These are phyloP conservation scores for Scolanthus callimorphus DNA, from an alignment of 92 coral and sea anemone genomes.

Conservation along the genomic window DNA sequence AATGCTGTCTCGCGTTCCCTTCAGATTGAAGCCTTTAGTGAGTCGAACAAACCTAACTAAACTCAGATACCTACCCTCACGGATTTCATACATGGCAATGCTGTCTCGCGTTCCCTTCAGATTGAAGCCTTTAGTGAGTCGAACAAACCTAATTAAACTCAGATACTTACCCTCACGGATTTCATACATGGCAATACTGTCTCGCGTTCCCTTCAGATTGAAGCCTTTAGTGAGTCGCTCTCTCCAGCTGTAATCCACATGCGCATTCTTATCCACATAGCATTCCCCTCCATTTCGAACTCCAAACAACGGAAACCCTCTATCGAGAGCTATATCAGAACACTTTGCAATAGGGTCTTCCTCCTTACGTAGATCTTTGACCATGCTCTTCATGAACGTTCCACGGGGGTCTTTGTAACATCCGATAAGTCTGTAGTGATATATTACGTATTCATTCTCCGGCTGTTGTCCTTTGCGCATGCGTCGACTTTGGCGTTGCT, in stretches of 20 bases:
- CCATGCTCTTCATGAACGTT: constrained; percentile 31
- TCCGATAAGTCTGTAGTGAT: constrained; percentile 18
- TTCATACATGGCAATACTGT: not conserved
- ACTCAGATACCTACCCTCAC: constrained; percentile 32
- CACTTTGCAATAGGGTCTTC: constrained; percentile 52
- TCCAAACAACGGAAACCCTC: constrained; percentile 49
- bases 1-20: not conserved
- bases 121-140: too few species aligned
- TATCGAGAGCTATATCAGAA: constrained; percentile 38
- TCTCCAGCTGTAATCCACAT: not conserved
- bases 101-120: too few species aligned
- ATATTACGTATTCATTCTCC: not conserved
- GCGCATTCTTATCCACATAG: constrained; percentile 16
- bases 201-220: not conserved
- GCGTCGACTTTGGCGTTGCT: not conserved
- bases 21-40: too few species aligned
- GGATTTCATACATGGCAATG: too few species aligned
- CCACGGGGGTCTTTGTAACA: constrained; percentile 58
- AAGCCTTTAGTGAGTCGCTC: not conserved
- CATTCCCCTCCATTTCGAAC: constrained; percentile 67
- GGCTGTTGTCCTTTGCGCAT: not conserved
- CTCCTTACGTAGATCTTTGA: constrained; percentile 36
- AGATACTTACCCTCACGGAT: not conserved
- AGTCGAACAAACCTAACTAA: too few species aligned
- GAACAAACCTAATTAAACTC: too few species aligned